phyloP scores from a whole-genome alignment of 2,113 vertebrate species.

The Neolamprologus caudopunctatus region DNA sequence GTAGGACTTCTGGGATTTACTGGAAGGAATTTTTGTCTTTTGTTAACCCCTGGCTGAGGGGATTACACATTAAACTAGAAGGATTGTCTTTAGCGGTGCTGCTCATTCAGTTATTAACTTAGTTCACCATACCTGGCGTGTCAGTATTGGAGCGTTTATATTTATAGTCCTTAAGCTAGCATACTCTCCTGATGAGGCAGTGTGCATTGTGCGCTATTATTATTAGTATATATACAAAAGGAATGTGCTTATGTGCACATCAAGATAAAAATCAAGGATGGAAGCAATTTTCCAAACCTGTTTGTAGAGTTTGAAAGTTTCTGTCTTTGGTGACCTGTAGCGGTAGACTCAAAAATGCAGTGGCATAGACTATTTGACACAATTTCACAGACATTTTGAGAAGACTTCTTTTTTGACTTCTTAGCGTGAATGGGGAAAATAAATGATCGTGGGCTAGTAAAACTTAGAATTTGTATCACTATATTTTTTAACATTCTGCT shows the following conservation, averaged over 20 bases:
- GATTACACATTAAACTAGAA: slow-evolving; percentile 40
- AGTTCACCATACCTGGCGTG: not conserved
- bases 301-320: not conserved
- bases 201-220: not conserved
- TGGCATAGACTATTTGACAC: not conserved
- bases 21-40: slow-evolving; percentile 52
- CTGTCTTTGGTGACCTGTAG: not conserved
- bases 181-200: not conserved
- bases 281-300: not conserved
- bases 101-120: not conserved
- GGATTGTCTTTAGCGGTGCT: not conserved
- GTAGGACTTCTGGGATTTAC: slow-evolving; percentile 59
- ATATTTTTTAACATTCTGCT: not conserved
- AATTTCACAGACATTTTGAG: not conserved
- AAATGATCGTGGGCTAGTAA: not conserved
- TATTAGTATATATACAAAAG: not conserved
- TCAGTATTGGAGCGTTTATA: not conserved
- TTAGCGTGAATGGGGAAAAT: not conserved
- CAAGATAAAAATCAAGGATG: not conserved
- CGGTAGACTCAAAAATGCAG: not conserved
- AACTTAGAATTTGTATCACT: not conserved
- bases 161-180: not conserved
- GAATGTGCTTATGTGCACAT: not conserved
- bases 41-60: slow-evolving; percentile 48
- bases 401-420: not conserved